Evolutionary conservation across 2,797 vertebrate species (phyloP).

Genomic region (Monodelphis domestica): DNA sequence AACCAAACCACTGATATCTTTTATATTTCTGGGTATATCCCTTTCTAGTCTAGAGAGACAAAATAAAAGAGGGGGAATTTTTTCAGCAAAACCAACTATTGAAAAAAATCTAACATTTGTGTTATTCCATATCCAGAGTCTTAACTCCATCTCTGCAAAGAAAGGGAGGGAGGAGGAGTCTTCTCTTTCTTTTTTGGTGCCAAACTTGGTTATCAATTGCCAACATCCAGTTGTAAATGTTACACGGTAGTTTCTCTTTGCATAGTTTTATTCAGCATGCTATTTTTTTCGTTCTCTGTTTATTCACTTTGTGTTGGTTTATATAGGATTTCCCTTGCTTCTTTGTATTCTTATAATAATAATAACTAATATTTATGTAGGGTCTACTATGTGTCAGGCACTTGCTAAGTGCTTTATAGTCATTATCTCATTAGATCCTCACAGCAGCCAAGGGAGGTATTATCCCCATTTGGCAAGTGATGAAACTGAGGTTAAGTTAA

Average conservation of each 20-base stretch:
- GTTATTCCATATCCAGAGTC: background rate
- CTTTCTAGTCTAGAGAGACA: background rate
- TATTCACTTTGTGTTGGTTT: background rate
- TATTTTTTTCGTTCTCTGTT: background rate
- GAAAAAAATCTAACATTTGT: background rate
- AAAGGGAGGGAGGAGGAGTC: background rate
- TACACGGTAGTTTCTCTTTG: background rate
- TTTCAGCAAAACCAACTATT: background rate
- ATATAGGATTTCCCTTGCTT: background rate
- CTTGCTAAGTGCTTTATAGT: background rate
- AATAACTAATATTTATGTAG: background rate
- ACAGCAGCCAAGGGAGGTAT: background rate
- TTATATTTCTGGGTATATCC: background rate
- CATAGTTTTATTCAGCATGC: background rate
- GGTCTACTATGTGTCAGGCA: background rate
- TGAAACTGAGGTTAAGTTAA: background rate
- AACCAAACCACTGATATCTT: background rate
- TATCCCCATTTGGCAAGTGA: background rate
- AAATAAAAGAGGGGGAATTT: background rate
- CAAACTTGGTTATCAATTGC: background rate
- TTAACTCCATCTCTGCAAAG: background rate
- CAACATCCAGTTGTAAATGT: background rate
- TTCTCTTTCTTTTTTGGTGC: background rate
- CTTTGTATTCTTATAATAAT: background rate
- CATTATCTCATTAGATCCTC: background rate